Percentiles rank a stretch among this genome's conserved stretches.
phyloP scores from a whole-genome alignment of 2,113 vertebrate species.

The Rhynchomys soricoides region DNA sequence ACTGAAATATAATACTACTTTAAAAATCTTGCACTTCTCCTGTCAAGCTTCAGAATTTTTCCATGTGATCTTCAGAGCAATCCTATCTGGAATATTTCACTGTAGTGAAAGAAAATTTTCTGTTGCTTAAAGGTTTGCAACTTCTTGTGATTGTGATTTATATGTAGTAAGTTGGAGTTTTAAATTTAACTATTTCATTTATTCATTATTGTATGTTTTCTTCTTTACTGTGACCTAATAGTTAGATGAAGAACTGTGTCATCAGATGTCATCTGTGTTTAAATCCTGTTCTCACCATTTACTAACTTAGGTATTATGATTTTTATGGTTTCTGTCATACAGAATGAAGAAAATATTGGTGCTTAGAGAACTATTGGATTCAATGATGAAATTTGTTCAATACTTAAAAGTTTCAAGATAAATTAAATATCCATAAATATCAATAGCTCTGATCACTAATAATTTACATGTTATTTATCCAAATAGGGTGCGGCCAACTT shows the following conservation, averaged over 20 bases:
- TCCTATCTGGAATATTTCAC: too few species aligned
- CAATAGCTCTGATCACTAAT: not conserved
- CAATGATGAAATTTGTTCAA: not conserved
- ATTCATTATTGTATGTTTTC: not conserved
- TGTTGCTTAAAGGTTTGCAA: not conserved
- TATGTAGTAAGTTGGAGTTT: not conserved
- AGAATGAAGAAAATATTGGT: not conserved
- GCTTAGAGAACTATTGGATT: not conserved
- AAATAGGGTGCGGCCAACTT: not conserved
- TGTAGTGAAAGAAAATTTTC: not conserved
- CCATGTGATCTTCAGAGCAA: not conserved
- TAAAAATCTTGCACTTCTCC: not conserved
- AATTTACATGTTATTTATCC: not conserved
- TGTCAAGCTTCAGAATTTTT: not conserved
- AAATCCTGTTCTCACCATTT: not conserved
- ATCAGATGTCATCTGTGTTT: not conserved
- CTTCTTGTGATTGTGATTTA: not conserved
- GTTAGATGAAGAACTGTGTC: not conserved
- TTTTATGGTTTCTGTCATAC: not conserved
- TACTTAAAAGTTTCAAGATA: not conserved
- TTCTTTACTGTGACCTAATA: not conserved
- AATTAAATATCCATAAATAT: not conserved
- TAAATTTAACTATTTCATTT: not conserved
- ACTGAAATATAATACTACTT: not conserved
- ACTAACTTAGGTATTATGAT: not conserved